Conservation (phyloP, 1,140 invertebrate species). For the Drosophila oshimai region DNA sequence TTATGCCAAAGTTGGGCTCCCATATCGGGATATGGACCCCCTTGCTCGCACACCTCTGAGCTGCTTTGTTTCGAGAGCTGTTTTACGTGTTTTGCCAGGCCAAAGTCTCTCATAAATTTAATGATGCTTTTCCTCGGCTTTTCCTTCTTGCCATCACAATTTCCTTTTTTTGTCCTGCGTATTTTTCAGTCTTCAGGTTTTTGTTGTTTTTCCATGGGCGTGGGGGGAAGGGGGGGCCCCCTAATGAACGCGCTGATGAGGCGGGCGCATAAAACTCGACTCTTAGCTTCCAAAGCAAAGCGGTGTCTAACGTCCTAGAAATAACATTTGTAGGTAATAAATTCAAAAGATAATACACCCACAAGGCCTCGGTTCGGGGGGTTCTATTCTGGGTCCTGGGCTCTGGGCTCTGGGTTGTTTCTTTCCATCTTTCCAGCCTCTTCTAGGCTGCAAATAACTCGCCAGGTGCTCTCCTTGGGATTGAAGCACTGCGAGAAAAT, state of each 20-base stretch:
- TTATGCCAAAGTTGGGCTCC: slow-evolving; percentile 27
- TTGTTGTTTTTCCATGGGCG: not conserved
- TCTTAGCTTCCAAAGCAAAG: not conserved
- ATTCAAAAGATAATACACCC: slow-evolving; percentile 80
- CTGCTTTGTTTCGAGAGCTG: slow-evolving; percentile 24
- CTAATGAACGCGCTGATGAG: slow-evolving; percentile 78
- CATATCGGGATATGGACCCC: slow-evolving; percentile 6
- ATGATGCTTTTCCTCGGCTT: slow-evolving; percentile 63
- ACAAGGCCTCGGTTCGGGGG: slow-evolving; percentile 28
- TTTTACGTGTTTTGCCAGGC: slow-evolving; percentile 52
- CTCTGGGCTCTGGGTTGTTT: no score
- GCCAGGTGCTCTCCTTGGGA: not conserved
- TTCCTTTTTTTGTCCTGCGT: not conserved
- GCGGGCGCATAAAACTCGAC: slow-evolving; percentile 41
- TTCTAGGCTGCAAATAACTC: slow-evolving; percentile 55
- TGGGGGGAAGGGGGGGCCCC: not conserved
- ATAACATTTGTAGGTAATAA: slow-evolving; percentile 80
- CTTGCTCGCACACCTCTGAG: not conserved
- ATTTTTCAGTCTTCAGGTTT: slow-evolving; percentile 31
- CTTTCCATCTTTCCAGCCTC: slow-evolving; percentile 14
- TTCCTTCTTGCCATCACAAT: slow-evolving; percentile 8
- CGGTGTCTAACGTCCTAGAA: slow-evolving; percentile 75
- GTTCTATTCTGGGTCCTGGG: slow-evolving; percentile 25
- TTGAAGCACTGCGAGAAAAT: not conserved
- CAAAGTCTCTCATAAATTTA: slow-evolving; percentile 70